Conservation (phyloP, 2,797 vertebrate genomes). For the Myotis daubentonii region DNA sequence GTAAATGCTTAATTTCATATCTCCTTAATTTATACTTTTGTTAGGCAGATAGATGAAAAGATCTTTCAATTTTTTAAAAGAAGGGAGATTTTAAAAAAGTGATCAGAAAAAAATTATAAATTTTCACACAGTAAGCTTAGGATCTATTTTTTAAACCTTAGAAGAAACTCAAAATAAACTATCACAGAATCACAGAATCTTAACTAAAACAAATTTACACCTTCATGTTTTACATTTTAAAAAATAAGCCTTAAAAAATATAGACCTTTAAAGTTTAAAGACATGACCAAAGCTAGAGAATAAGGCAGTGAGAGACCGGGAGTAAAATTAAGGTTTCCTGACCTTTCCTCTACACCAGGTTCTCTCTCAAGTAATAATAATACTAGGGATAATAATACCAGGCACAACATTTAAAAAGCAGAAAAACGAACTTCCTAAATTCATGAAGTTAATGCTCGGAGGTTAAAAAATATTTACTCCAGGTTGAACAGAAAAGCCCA, state of each 20-base stretch:
- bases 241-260: neutral
- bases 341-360: neutral
- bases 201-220: neutral
- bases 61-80: constrained; percentile 3
- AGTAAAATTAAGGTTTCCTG: neutral
- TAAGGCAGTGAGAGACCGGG: neutral
- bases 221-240: constrained; percentile 1
- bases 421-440: neutral
- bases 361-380: neutral
- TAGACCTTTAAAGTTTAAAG: neutral
- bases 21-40: constrained; percentile 25
- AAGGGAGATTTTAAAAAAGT: neutral
- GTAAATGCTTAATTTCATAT: neutral
- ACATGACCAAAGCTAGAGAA: constrained; percentile 1
- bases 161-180: constrained; percentile 30
- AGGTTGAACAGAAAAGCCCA: neutral
- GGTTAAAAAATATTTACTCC: neutral
- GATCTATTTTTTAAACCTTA: neutral
- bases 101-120: neutral
- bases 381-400: neutral
- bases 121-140: neutral
- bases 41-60: neutral
- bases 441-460: constrained; percentile 13
- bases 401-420: neutral
- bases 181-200: neutral